Evolutionary conservation across 2,888 invertebrate species (phyloP).

Genomic region (Rhodophaea formosa): DNA sequence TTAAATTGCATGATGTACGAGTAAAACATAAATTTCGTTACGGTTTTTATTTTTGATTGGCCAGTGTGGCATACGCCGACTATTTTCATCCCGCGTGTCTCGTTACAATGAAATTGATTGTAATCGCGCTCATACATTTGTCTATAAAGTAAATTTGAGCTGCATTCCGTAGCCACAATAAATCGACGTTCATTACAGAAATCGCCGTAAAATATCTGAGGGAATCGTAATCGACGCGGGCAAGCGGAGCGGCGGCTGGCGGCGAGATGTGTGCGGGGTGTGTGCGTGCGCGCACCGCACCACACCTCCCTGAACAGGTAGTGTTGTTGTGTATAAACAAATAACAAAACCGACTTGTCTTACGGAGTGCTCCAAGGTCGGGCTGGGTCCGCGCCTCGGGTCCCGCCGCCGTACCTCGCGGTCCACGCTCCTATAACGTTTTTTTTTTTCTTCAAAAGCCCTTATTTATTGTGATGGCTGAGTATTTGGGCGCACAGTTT

Average conservation of each 20-base stretch:
- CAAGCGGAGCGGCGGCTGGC: conserved; percentile 31
- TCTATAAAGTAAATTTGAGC: conserved; percentile 62
- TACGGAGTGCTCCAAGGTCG: conserved; percentile 75
- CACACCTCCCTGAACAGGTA: conserved; percentile 64
- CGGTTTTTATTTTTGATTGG: conserved; percentile 59
- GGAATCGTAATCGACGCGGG: conserved; percentile 62
- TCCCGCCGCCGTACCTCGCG: conserved; percentile 46
- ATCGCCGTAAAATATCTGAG: conserved; percentile 75
- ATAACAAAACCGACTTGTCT: conserved; percentile 80
- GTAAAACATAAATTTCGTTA: conserved; percentile 54
- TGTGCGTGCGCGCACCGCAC: conserved; percentile 43
- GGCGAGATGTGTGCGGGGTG: conserved; percentile 20
- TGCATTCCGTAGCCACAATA: conserved; percentile 65
- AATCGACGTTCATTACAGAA: conserved; percentile 76
- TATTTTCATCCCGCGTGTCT: conserved; percentile 47
- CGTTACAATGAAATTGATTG: conserved; percentile 62
- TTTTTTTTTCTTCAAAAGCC: conserved; percentile 66
- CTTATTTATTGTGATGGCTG: conserved; percentile 78
- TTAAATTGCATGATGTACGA: conserved; percentile 37
- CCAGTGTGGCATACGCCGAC: conserved; percentile 42
- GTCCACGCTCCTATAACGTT: conserved; percentile 55
- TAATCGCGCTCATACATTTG: conserved; percentile 61
- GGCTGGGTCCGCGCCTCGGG: conserved; percentile 42
- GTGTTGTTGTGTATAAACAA: conserved; percentile 80
- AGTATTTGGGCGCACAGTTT: conserved; percentile 80